Conservation (phyloP, 2,888 invertebrate species). For the Stenotaenia linearis region DNA sequence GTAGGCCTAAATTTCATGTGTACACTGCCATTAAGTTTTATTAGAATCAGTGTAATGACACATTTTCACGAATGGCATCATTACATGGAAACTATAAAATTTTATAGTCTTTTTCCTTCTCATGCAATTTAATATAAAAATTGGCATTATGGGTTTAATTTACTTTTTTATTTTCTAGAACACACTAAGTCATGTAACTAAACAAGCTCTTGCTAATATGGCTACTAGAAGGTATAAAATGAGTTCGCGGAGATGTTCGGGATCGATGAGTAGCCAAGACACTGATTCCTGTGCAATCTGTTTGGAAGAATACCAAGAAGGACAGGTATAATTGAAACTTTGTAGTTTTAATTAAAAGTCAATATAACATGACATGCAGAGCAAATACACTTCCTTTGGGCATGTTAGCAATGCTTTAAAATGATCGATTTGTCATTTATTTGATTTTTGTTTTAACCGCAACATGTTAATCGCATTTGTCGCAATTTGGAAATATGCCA, state of each 20-base stretch:
- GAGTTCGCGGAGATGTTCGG: background rate
- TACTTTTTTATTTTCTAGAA: constrained; percentile 24
- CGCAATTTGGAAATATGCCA: background rate
- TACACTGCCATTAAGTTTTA: background rate
- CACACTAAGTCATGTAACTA: constrained; percentile 34
- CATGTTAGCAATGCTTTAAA: constrained; percentile 7
- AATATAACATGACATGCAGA: no score
- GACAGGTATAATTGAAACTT: constrained; percentile 43
- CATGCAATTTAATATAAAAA: background rate
- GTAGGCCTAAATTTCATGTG: background rate
- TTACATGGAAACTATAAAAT: background rate
- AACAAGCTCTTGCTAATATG: constrained; percentile 35
- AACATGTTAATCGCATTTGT: constrained; percentile 2
- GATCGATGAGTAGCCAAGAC: constrained; percentile 33
- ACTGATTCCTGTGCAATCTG: constrained; percentile 49
- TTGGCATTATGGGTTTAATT: background rate
- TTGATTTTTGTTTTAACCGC: background rate
- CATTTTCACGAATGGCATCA: background rate
- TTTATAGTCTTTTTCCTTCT: background rate
- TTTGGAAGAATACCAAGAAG: constrained; percentile 49
- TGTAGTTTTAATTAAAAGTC: no score
- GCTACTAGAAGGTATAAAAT: constrained; percentile 32
- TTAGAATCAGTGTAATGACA: background rate
- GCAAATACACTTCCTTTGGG: background rate
- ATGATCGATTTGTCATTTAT: background rate